Percentiles rank a stretch among this genome's conserved stretches.
phyloP scores from a whole-genome alignment of 2,888 invertebrate genomes.

The Danaus chrysippus region DNA sequence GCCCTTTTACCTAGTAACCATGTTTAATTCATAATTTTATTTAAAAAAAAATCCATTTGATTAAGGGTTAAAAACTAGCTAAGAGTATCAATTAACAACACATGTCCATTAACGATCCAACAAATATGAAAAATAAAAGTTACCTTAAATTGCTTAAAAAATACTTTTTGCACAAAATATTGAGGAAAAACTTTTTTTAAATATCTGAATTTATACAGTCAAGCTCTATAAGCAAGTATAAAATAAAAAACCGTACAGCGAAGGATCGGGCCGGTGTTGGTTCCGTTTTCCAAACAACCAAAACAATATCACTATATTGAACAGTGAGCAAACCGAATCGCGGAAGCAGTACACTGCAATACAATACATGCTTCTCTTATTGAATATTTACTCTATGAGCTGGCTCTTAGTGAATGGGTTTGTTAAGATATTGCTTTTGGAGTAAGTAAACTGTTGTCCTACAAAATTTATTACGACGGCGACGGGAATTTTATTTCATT shows the following conservation, averaged over 20 bases:
- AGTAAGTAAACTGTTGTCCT: constrained; percentile 22
- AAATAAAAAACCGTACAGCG: constrained; percentile 19
- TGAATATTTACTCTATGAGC: constrained; percentile 59
- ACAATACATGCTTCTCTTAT: constrained; percentile 59
- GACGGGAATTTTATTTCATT: neutral
- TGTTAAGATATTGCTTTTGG: constrained; percentile 33
- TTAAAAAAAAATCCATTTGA: no score
- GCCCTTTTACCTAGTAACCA: no score
- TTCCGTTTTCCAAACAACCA: constrained; percentile 53
- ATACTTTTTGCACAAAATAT: no score
- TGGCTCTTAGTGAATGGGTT: constrained; percentile 38
- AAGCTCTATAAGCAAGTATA: constrained; percentile 19
- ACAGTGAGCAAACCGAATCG: constrained; percentile 58
- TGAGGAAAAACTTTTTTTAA: no score
- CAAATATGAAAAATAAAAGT: no score
- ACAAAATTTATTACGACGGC: constrained; percentile 25
- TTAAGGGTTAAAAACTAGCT: no score
- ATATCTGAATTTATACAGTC: constrained; percentile 22
- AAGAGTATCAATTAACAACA: no score
- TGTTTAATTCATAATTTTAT: no score
- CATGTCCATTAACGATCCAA: no score
- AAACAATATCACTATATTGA: constrained; percentile 68
- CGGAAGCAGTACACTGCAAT: constrained; percentile 53
- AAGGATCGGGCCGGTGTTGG: constrained; percentile 30
- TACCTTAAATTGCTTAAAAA: no score